Base-by-base conservation (phyloP, 2,888 invertebrate species). In the Adelognathus sp. region DNA sequence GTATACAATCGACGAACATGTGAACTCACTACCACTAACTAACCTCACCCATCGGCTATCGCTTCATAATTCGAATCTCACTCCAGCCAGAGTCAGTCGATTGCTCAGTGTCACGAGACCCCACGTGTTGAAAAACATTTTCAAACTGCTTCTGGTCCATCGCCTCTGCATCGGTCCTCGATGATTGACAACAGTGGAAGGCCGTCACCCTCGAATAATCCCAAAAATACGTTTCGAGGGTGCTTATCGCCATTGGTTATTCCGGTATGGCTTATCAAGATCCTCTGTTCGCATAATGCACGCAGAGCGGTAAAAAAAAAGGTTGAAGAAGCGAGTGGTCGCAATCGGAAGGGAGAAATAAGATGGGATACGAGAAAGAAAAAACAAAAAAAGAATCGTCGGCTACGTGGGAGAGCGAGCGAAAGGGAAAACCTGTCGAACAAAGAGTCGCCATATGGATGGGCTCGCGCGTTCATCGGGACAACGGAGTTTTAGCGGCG, bases 401-500 rank as follows among this genome's bases (percentile, higher is more conserved):
- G 18, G 44, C 44, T 54, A 46, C 46, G 44, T 54, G 54, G 9
- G 21, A 27, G 52, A 52, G 16, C 33, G 36, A 66, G 60, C 33
- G 56, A 31, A 46, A 33, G 29, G 36, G 24, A 27, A n/a, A 56
- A 64, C 33, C 5, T 18, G 27, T 33, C 52, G 44, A 64, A 63
- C 72, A 64, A 64, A 64, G 54, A 72, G 29, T 14, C 4, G 41
- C 24, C 64, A 46, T 56, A 56, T 58, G 64, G 64, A 64, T 24
- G 24, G 1, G 16, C 5, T 6, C 44, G 56, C 27, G 31, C 14
- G 44, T 56, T 56, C 63, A n/a, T 31, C 27, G 44, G 44, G 33
- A 54, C 6, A 56, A 44, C 44, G 36, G 36, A 50, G 50, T 50
- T 50, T 24, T 11, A 18, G 56, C 39, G 24, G 50, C 39, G 14